Evolutionary conservation across 1,140 invertebrate genomes (phyloP).

Genomic region (Ooceraea biroi): DNA sequence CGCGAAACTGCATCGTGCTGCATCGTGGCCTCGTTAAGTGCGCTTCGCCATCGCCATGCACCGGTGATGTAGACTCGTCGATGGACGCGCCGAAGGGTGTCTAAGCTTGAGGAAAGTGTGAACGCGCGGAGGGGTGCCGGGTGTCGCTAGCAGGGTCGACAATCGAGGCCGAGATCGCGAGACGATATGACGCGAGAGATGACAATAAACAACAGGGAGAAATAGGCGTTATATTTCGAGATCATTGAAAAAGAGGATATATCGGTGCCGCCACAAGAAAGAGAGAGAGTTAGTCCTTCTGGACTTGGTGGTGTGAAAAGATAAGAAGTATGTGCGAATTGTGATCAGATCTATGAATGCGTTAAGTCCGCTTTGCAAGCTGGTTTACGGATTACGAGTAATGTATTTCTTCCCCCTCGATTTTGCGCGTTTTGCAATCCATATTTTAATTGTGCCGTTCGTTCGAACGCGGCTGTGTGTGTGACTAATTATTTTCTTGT

Average conservation of each 20-base stretch:
- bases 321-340: slow-evolving; percentile 41
- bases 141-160: slow-evolving; percentile 6
- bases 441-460: not conserved
- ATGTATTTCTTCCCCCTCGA: not conserved
- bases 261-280: not conserved
- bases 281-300: not conserved
- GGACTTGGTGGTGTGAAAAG: not conserved
- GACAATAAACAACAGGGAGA: not conserved
- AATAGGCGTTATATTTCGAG: not conserved
- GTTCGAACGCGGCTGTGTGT: not conserved
- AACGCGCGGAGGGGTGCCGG: not conserved
- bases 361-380: not conserved
- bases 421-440: not conserved
- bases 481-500: not conserved
- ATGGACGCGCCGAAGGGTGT: slow-evolving; percentile 1
- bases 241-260: not conserved
- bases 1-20: slow-evolving; percentile 58
- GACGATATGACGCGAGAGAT: not conserved
- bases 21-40: slow-evolving; percentile 35
- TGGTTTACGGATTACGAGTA: not conserved
- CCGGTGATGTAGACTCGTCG: slow-evolving; percentile 37
- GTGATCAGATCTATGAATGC: not conserved
- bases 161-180: slow-evolving; percentile 19
- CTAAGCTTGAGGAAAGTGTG: not conserved
- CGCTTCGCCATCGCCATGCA: not conserved